phyloP scores from a whole-genome alignment of 1,140 invertebrate genomes.

The Conus betulinus region DNA sequence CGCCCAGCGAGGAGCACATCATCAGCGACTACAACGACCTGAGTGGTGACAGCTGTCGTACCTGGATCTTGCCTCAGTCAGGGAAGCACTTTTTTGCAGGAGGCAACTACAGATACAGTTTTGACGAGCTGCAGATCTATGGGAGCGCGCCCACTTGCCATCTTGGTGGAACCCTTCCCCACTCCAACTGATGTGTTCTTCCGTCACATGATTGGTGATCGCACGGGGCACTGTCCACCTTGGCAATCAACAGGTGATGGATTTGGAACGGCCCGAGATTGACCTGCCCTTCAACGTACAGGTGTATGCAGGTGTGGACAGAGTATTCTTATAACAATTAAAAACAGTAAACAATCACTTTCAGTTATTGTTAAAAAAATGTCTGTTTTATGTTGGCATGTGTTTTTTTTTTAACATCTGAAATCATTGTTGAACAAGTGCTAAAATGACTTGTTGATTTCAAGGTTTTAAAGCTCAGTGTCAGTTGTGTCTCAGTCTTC shows the following conservation, averaged over 20 bases:
- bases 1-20: slow-evolving; percentile 54
- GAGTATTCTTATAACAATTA: neutral
- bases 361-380: no score
- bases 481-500: no score
- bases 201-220: slow-evolving; percentile 65
- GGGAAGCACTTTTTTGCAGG: slow-evolving; percentile 62
- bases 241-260: slow-evolving; percentile 59
- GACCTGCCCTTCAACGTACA: slow-evolving; percentile 65
- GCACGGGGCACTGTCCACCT: slow-evolving; percentile 65
- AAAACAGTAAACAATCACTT: neutral
- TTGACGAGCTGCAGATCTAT: slow-evolving; percentile 67
- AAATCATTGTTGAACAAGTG: no score
- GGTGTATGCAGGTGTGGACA: slow-evolving; percentile 53
- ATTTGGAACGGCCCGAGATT: slow-evolving; percentile 61
- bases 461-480: no score
- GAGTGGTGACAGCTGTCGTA: slow-evolving; percentile 57
- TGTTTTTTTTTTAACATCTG: no score
- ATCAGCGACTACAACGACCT: slow-evolving; percentile 58
- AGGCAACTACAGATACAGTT: slow-evolving; percentile 55
- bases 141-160: slow-evolving; percentile 59
- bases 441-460: no score
- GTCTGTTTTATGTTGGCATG: no score
- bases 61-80: slow-evolving; percentile 64
- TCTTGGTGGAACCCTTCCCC: slow-evolving; percentile 58
- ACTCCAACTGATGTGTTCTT: slow-evolving; percentile 57